Evolutionary conservation across 2,113 vertebrate genomes (phyloP).

Genomic region (Chloebia gouldiae): DNA sequence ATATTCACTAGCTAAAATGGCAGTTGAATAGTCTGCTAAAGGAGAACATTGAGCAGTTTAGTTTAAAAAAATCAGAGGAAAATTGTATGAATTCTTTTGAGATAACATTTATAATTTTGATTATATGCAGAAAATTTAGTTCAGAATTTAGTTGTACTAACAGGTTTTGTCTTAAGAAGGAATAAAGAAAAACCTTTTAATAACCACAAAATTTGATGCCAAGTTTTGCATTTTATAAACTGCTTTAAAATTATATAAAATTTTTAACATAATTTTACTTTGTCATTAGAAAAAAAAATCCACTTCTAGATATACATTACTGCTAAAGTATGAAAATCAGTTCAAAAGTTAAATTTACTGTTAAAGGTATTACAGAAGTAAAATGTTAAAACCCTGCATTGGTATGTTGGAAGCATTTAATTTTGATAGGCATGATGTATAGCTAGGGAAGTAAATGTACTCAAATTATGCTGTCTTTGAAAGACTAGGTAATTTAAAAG

Average conservation of each 20-base stretch:
- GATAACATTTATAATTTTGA: background rate
- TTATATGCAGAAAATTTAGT: background rate
- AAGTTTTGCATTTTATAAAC: background rate
- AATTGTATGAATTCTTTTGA: background rate
- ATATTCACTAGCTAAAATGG: background rate
- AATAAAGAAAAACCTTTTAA: background rate
- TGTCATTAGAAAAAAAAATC: background rate
- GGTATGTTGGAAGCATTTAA: slow-evolving; percentile 72
- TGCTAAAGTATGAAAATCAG: slow-evolving; percentile 16
- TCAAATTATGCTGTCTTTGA: slow-evolving; percentile 76
- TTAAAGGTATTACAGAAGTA: slow-evolving; percentile 35
- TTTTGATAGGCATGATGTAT: slow-evolving; percentile 78
- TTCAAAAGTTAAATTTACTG: slow-evolving; percentile 43
- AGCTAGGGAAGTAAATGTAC: slow-evolving; percentile 73
- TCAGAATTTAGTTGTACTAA: background rate
- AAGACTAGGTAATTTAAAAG: slow-evolving; percentile 75
- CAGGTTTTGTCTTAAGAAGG: background rate
- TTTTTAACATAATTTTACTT: background rate
- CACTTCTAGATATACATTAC: background rate
- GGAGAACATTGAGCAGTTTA: background rate
- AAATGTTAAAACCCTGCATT: slow-evolving; percentile 31
- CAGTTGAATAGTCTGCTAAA: background rate
- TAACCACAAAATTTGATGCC: background rate
- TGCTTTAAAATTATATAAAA: background rate
- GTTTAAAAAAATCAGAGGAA: background rate